Evolutionary conservation across 2,113 vertebrate species (phyloP), one percentile per base, ranked within the genome.

Genomic region (Thamnophis sirtalis): DNA sequence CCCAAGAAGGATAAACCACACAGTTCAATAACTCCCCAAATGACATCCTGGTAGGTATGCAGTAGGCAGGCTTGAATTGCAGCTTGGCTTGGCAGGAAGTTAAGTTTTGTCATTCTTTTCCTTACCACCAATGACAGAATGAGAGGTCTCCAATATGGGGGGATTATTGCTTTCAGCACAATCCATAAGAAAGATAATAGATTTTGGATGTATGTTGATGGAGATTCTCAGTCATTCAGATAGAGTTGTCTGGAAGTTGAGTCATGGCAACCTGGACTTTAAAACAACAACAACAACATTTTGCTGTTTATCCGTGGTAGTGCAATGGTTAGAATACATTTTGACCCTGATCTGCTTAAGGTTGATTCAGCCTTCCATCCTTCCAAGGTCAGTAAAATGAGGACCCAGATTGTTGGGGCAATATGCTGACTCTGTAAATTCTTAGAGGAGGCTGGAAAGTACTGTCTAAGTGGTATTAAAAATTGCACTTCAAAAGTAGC

Each of bases 101-200:
- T 43, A 84, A 21, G 19, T 21, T 19, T 22, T 85, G 1, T 49
- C 10, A 22, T 85, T 48, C 84, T 24, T 48, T 22, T 22, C 9
- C 21, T 4, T 48, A 43, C 22, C 48, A 19, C 43, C 19, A 24
- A 22, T 85, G 84, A 48, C 80, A 85, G 49, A 85, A 24, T 49
- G 9, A 43, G 73, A 84, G 15, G 19, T 84, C 17, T 21, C 73
- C 73, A 84, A 38, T 43, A 84, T 43, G 19, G 9, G 19, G 73
- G 73, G 2, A 84, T 21, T 43, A 84, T 85, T 49, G 21, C n/a
- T 43, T 93, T 92, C 92, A 95, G 15, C 28, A 91, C 86, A 93
- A 88, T 90, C 89, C 86, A 28, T 48, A 28, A 48, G 24, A 51
- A 80, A 38, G 38, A 33, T 33, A n/a, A 80, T 80, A 6, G 5